These are phyloP conservation scores for Ptychoptera contaminata DNA, from an alignment of 2,888 invertebrate genomes.

Conservation along the genomic window DNA sequence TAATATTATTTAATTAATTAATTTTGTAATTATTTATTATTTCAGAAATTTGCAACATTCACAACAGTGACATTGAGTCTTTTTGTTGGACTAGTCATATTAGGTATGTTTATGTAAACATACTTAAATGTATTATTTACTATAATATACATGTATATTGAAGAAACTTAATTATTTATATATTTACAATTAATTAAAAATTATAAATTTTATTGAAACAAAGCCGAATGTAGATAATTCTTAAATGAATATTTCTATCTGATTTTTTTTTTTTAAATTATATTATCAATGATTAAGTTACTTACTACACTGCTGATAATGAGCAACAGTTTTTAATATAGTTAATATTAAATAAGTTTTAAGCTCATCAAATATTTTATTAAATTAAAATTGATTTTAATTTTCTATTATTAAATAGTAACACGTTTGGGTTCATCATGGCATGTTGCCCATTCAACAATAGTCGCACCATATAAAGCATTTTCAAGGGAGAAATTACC, in stretches of 20 bases:
- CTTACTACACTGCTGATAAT: too few species aligned
- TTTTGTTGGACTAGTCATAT: conserved; percentile 82
- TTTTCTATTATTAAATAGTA: conserved; percentile 42
- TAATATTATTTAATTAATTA: neutral
- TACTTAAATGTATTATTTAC: too few species aligned
- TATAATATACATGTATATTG: neutral
- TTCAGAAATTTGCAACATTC: conserved; percentile 84
- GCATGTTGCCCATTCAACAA: conserved; percentile 74
- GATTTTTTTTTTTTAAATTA: too few species aligned
- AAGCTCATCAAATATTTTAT: too few species aligned
- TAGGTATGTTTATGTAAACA: conserved; percentile 48
- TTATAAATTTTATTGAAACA: too few species aligned
- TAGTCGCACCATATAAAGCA: conserved; percentile 76
- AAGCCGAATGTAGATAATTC: too few species aligned
- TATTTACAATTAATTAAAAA: too few species aligned
- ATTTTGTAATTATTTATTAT: conserved; percentile 10
- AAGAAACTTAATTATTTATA: too few species aligned
- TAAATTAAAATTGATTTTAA: neutral
- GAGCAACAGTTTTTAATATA: too few species aligned
- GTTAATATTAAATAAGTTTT: too few species aligned
- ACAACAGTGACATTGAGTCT: conserved; percentile 81
- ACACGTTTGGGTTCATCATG: conserved; percentile 82
- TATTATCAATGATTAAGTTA: too few species aligned
- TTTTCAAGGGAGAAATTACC: conserved; percentile 77
- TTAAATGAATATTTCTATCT: too few species aligned